phyloP scores from a whole-genome alignment of 2,113 vertebrate genomes.

The Larimichthys polyactis region DNA sequence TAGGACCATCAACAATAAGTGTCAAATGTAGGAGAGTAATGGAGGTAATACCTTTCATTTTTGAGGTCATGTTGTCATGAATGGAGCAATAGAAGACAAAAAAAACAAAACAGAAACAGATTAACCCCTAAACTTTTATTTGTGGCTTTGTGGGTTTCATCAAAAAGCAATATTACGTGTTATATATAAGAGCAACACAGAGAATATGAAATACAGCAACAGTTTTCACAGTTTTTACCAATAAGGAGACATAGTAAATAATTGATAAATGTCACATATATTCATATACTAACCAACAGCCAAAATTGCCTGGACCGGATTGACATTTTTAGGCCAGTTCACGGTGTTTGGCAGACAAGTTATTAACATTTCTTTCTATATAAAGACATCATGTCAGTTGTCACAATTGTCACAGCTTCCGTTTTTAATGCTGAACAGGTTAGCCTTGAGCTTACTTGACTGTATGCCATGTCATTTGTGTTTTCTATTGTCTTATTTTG shows the following conservation, averaged over 20 bases:
- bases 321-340: not conserved
- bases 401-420: too few relatives aligned
- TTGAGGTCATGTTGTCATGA: slow-evolving; percentile 20
- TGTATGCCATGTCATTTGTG: not conserved
- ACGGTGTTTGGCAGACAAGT: not conserved
- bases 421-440: not conserved
- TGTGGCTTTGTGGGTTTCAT: not conserved
- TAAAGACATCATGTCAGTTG: too few relatives aligned
- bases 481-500: not conserved
- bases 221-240: not conserved
- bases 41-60: slow-evolving; percentile 37
- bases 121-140: slow-evolving; percentile 10
- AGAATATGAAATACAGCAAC: not conserved
- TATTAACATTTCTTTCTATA: too few relatives aligned
- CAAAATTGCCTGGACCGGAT: not conserved
- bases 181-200: not conserved
- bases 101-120: slow-evolving; percentile 8
- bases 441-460: not conserved
- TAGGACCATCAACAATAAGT: slow-evolving; percentile 37
- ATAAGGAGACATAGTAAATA: not conserved
- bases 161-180: not conserved
- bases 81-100: slow-evolving; percentile 6
- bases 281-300: not conserved
- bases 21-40: slow-evolving; percentile 32
- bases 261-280: not conserved